Conservation (phyloP, 2,888 invertebrate genomes). For the Drosophila colorata region DNA sequence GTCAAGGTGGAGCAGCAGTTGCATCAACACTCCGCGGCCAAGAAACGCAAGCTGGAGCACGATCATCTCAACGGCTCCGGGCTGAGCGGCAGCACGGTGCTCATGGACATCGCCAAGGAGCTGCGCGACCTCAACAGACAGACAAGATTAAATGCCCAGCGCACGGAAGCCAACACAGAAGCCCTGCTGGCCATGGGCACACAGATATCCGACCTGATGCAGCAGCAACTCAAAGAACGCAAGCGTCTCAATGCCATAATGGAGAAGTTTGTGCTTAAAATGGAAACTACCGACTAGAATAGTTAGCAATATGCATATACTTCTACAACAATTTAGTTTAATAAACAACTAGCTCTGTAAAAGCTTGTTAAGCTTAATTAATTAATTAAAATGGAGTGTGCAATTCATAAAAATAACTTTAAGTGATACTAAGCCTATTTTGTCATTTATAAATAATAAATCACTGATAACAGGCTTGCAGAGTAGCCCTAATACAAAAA, state of each 20-base stretch:
- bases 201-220: slow-evolving; percentile 67
- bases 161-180: slow-evolving; percentile 63
- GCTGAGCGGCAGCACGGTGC: slow-evolving; percentile 19
- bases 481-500: not conserved
- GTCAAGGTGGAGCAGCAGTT: slow-evolving; percentile 40
- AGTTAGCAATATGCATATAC: not conserved
- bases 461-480: not conserved
- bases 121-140: slow-evolving; percentile 60
- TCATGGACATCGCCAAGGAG: slow-evolving; percentile 66
- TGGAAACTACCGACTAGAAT: slow-evolving; percentile 63
- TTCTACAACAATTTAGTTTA: not conserved
- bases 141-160: slow-evolving; percentile 61
- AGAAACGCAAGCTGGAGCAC: slow-evolving; percentile 43
- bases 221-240: slow-evolving; percentile 66
- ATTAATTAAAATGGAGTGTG: not conserved
- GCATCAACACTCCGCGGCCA: slow-evolving; percentile 24
- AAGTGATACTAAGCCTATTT: not conserved
- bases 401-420: not conserved
- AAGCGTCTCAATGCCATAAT: slow-evolving; percentile 67
- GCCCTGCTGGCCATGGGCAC: slow-evolving; percentile 66
- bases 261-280: slow-evolving; percentile 68
- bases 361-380: not conserved
- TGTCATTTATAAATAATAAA: slow-evolving; percentile 1
- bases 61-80: slow-evolving; percentile 23
- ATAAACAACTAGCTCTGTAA: not conserved